Evolutionary conservation across 1,140 invertebrate genomes (phyloP), one percentile per base, ranked within the genome.

Genomic region (Pollicipes pollicipes): DNA sequence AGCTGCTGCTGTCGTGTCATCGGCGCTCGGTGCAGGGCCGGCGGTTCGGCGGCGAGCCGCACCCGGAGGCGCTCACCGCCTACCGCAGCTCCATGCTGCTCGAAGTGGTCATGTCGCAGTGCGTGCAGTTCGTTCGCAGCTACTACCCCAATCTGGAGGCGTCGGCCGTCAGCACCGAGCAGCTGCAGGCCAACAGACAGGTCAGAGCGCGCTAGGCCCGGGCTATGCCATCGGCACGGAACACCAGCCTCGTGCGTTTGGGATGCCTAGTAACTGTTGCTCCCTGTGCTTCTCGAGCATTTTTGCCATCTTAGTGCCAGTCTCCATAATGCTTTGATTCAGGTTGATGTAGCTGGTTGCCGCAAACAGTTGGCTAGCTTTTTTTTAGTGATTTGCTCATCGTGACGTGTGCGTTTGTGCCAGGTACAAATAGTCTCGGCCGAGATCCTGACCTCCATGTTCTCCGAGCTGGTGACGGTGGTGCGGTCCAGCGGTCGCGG

Each of bases 401-500:
- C n/a, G n/a, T n/a, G n/a, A n/a, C n/a, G n/a, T n/a, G n/a, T 28
- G 68, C 68, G 6, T 17, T 35, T 17, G 6, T 21, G 63, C 28
- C 73, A 76, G 69, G 82, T 84, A 45, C 89, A 92, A 77, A 81
- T 91, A 69, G 83, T 88, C 68, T 87, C 87, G 76, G 84, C 89
- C 29, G 90, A 94, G 78, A 83, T 94, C 58, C 80, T 94, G 30
- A 88, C 87, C 1, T 79, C 90, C 32, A 85, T 93, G 72, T 85
- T 90, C 75, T 86, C 85, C 3, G 90, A 93, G 76, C 77, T 94
- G 8, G 86, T 88, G 37, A 83, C 84, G n/a, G 87, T 94, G 31
- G 88, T 92, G n/a, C 85, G 86, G 70, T 90, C 90, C 74, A 91
- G 88, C 78, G 88, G 87, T 0, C 87, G 86, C 75, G 90, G 88